A percentile compares a stretch with the other conserved stretches of the same genome.
These are phyloP conservation scores for Sinohyriopsis cumingii DNA, from an alignment of 2,888 invertebrate species.

Conservation along the genomic window DNA sequence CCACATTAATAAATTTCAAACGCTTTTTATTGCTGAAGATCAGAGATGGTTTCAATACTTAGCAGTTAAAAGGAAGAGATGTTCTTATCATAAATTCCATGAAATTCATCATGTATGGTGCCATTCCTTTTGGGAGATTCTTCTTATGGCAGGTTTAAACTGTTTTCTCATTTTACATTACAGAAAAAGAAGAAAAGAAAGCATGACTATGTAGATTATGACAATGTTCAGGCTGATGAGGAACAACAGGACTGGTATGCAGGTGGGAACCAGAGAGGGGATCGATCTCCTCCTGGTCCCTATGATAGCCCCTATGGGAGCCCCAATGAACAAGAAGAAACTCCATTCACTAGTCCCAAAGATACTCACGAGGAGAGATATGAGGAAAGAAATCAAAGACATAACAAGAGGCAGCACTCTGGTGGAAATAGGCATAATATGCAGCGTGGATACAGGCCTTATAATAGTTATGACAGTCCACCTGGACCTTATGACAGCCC, in stretches of 20 bases:
- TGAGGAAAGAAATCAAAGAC: slow-evolving; percentile 14
- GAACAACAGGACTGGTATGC: slow-evolving; percentile 26
- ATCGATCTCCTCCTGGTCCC: slow-evolving; percentile 15
- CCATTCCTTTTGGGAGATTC: too few species aligned
- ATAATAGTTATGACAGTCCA: slow-evolving; percentile 50
- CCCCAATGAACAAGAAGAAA: slow-evolving; percentile 8
- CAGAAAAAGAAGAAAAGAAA: slow-evolving; percentile 51
- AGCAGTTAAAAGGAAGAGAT: too few species aligned
- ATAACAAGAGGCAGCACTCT: slow-evolving; percentile 6
- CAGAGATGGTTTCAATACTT: too few species aligned
- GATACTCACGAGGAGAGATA: slow-evolving; percentile 18
- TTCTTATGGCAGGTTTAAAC: too few species aligned
- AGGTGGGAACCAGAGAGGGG: slow-evolving; percentile 22
- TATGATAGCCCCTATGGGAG: slow-evolving; percentile 26
- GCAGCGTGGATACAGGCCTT: slow-evolving; percentile 5
- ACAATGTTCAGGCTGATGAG: slow-evolving; percentile 50
- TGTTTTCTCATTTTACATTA: not conserved
- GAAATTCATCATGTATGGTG: too few species aligned
- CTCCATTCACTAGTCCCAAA: slow-evolving; percentile 17
- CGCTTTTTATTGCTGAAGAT: too few species aligned
- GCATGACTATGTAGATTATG: slow-evolving; percentile 55
- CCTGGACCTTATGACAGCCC: slow-evolving; percentile 68
- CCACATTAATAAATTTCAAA: too few species aligned
- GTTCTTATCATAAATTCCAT: too few species aligned
- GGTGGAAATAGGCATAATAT: slow-evolving; percentile 4